Evolutionary conservation across 2,113 vertebrate species (phyloP), one percentile per base, ranked within the genome.

Genomic region (Ciconia maguari): DNA sequence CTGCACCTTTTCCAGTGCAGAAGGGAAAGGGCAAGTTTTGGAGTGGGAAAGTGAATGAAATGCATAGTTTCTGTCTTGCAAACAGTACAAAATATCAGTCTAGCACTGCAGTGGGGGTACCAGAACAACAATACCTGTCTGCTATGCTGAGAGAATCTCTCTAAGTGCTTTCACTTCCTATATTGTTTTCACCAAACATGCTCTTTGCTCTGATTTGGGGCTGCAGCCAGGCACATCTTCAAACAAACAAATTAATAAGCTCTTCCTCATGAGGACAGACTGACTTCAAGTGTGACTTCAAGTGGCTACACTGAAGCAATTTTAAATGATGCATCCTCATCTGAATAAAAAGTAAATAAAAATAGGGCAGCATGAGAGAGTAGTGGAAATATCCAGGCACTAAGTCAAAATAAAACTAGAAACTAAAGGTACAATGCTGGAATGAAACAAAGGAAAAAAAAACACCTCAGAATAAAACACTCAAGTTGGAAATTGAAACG

Each of bases 331-430:
- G 19, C 38, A 20, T 52, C 49, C 38, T 72, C 49, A 80, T 80
- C 49, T 83, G 74, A 90, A 94, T 70, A 80, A 90, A 94, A 90
- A 78, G 12, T 51, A 83, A 85, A 85, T 57, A 91, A 84, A 92
- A 94, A 87, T 34, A 93, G 10, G 48, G 10, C 52, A 85, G 42
- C n/a, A 58, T 36, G 25, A 89, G 13, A 61, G 9, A 83, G 32
- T 41, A 46, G 15, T 49, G 42, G 58, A 93, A 93, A 79, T 86
- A 94, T 46, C 22, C 36, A 4, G 2, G 19, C 24, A 70, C 7
- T 27, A 55, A 70, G 17, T 64, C n/a, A 91, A 92, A 95, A 93
- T 66, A 80, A 78, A 86, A 41, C 21, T 87, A 54, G 65, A 91
- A 76, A 32, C 16, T 76, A 52, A 85, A 76, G 3, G 4, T 80